Base-by-base conservation (phyloP, 2,113 vertebrate genomes). In the Nycticebus coucang region DNA sequence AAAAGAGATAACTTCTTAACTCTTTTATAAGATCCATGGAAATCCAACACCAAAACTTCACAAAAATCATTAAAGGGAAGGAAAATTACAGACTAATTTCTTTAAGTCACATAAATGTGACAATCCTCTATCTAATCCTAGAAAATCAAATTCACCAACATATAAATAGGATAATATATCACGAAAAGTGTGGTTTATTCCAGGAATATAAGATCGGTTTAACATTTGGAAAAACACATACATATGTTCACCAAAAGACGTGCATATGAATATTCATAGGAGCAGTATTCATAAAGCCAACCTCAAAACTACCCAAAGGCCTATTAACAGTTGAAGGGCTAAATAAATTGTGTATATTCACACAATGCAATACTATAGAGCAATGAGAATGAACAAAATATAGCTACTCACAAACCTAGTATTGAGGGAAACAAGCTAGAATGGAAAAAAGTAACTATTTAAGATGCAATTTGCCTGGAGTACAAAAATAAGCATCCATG, bases 121-220 rank as follows among this genome's bases (percentile, higher is more conserved):
- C 3, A 19, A 89, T 85, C 80, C 71, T 83, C 66, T 86, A 75
- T 66, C 68, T 50, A 84, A 92, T 89, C 71, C 87, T 87, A 89
- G 91, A 97, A 96, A 93, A 97, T 96, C 69, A 93, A 96, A 96
- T 78, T 59, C 64, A 96, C 87, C 72, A 89, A 89, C 92, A 91
- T 80, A 97, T 96, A 98, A 96, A 95, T 94, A 96, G 96, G 77
- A 96, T 82, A 97, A 97, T 98, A 95, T 94, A 96, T 97, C 93
- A 97, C 64, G 89, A 97, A 97, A 91, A 26, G 37, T 77, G 37
- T 91, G 75, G 87, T 87, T 98, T 96, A 93, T 96, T 98, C 96
- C 93, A 97, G 93, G 88, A 96, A 94, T 96, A 69, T 96, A 95
- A 98, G 95, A 87, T 95, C 37, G 50, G 71, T 89, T 98, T 96